A percentile compares a stretch with the other conserved stretches of the same genome.
Conservation (phyloP, 2,797 vertebrate genomes). For the Ispidina lecontei region DNA sequence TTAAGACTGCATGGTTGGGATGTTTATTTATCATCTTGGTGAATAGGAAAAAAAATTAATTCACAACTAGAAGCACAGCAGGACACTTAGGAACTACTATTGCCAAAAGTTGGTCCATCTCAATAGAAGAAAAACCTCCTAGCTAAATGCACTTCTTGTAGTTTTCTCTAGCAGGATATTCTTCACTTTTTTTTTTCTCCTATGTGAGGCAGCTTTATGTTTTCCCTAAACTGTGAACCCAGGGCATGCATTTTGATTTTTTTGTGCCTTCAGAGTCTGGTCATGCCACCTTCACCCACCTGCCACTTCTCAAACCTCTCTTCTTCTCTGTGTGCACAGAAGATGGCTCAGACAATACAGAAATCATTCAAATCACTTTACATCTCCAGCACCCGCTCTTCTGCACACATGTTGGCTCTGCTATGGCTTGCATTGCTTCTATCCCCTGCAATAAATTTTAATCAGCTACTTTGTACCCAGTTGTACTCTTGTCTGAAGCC, state of each 20-base stretch:
- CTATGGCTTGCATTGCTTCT: conserved; percentile 23
- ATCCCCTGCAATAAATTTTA: conserved; percentile 74
- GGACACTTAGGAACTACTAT: neutral
- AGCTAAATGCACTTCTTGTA: neutral
- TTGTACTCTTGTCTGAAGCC: conserved; percentile 70
- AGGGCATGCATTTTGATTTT: neutral
- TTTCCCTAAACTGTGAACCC: neutral
- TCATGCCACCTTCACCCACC: neutral
- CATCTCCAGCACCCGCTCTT: neutral
- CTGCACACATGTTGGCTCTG: neutral
- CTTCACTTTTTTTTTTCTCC: neutral
- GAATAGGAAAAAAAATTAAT: neutral
- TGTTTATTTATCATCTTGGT: neutral
- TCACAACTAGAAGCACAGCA: neutral
- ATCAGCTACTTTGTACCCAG: conserved; percentile 73
- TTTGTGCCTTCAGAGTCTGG: neutral
- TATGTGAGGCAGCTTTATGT: neutral
- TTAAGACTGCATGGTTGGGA: neutral
- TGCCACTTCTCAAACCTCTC: neutral
- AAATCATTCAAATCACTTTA: conserved; percentile 29
- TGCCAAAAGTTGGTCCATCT: neutral
- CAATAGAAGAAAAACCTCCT: neutral
- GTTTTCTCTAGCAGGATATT: neutral
- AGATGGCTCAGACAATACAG: neutral
- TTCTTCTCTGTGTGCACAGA: neutral